Conservation (phyloP, 2,797 vertebrate genomes). For the Bovichtus diacanthus region DNA sequence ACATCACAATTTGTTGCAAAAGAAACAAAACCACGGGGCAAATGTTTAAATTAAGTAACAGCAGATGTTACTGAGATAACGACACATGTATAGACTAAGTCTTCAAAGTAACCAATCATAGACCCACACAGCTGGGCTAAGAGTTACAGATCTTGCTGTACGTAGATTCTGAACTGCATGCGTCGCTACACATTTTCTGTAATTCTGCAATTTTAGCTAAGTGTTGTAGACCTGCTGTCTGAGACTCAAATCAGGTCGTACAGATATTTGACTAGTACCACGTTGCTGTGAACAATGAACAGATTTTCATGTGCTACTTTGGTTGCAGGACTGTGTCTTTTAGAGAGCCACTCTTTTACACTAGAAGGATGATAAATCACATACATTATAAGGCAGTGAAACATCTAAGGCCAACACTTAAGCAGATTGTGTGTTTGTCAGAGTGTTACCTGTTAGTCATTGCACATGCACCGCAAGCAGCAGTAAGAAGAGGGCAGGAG, state of each 20-base stretch:
- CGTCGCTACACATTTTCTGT: neutral
- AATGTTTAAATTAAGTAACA: neutral
- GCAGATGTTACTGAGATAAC: neutral
- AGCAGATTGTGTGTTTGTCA: conserved; percentile 19
- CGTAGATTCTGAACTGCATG: neutral
- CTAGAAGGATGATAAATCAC: neutral
- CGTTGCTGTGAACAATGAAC: neutral
- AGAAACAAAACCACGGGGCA: neutral
- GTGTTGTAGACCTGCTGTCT: neutral
- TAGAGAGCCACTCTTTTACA: neutral
- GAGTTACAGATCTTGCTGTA: neutral
- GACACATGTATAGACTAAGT: neutral
- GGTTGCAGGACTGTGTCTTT: neutral
- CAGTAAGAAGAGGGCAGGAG: conserved; percentile 40
- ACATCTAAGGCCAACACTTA: neutral
- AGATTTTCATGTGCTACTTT: neutral
- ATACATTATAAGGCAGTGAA: neutral
- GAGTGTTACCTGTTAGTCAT: conserved; percentile 63
- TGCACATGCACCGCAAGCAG: conserved; percentile 70
- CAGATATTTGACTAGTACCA: neutral
- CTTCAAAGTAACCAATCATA: neutral
- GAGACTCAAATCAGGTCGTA: neutral
- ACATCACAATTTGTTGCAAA: neutral
- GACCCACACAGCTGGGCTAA: neutral
- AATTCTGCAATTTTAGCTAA: neutral